phyloP scores from a whole-genome alignment of 2,888 invertebrate genomes.

The Coelogynopora nodosa region DNA sequence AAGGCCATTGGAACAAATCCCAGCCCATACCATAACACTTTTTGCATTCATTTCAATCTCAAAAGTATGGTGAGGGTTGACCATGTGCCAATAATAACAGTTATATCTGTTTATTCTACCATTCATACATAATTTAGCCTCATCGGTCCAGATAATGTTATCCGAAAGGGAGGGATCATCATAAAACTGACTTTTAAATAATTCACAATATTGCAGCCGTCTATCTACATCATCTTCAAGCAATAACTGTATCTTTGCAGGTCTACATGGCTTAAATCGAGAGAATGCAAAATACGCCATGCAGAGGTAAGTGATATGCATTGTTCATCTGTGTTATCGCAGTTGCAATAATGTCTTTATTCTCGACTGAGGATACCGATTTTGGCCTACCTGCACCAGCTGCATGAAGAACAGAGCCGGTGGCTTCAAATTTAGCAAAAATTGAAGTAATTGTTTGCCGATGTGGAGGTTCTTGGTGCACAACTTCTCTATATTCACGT shows the following conservation, averaged over 20 bases:
- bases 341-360: constrained; percentile 10
- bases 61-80: neutral
- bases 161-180: neutral
- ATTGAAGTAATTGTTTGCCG: constrained; percentile 17
- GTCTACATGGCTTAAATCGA: constrained; percentile 34
- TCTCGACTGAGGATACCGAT: neutral
- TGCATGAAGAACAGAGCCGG: constrained; percentile 14
- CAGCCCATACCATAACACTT: constrained; percentile 31
- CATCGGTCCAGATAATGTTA: constrained; percentile 22
- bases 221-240: constrained; percentile 25
- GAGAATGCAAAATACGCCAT: constrained; percentile 9
- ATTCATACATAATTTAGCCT: constrained; percentile 11
- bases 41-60: constrained; percentile 19
- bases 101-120: constrained; percentile 27
- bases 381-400: constrained; percentile 16
- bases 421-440: constrained; percentile 16
- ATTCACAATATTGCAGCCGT: neutral
- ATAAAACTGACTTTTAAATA: constrained; percentile 8
- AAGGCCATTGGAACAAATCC: constrained; percentile 16
- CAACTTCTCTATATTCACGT: constrained; percentile 7
- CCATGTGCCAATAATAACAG: constrained; percentile 34
- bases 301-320: neutral
- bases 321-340: constrained; percentile 16
- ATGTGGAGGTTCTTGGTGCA: constrained; percentile 7
- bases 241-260: constrained; percentile 11